Base-by-base conservation (phyloP, 1,140 invertebrate species). In the Archivesica marissinica region DNA sequence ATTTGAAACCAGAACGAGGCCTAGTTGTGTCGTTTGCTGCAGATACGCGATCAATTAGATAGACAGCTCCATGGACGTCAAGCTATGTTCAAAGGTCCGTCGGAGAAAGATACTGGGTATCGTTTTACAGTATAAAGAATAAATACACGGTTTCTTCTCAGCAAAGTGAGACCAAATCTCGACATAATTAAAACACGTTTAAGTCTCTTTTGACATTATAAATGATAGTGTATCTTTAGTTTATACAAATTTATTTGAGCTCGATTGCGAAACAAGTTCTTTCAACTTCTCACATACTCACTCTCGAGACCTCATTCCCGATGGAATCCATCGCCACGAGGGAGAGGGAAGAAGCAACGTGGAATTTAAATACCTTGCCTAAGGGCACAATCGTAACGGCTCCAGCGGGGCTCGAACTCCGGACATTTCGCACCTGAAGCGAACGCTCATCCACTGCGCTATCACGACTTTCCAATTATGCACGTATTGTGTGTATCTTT, bases 21-120 rank as follows among this genome's bases (percentile, higher is more conserved):
- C 52, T 74, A 70, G 50, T 47, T 59, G 23, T 64, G 52, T 75
- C 70, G 80, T 83, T 70, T 83, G 80, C 80, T 54, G 41, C 50
- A 64, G 77, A 50, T 25, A 64, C 35, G n/a, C 47, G 44, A 52
- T 28, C 41, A 72, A 72, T 47, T 30, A 47, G 41, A 72, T 28
- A 47, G 54, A 59, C 50, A 56, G 74, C 17, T 76, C 35, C 17
- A 39, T 64, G 68, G 77, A 64, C 77, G 77, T 79, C 77, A 79
- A 64, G 77, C 61, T 44, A 66, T 50, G 56, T 66, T 79, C 61
- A 79, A 79, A 79, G 77, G 39, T 64, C 30, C 35, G 23, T 33
- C 39, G 13, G 30, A 30, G 9, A 17, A 44, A 47, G 28, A 72
- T 44, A 41, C 23, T n/a, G 64, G 35, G 6, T 41, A 68, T 47